Evolutionary conservation across 2,888 invertebrate species (phyloP).

Genomic region (Venusia cambrica): DNA sequence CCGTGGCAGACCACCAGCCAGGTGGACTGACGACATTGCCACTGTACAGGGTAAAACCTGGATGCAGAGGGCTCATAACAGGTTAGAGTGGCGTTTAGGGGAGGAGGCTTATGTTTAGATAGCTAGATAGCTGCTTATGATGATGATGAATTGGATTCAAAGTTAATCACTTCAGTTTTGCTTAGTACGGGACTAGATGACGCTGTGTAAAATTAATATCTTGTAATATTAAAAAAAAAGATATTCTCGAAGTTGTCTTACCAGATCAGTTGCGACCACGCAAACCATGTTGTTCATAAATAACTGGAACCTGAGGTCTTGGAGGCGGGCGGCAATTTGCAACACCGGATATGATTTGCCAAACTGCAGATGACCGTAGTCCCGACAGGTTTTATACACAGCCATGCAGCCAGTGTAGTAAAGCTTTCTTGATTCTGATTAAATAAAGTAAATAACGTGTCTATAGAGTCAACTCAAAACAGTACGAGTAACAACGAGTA

Average conservation of each 20-base stretch:
- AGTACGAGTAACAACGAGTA: not conserved
- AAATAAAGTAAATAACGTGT: conserved; percentile 14
- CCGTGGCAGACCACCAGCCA: too few species aligned
- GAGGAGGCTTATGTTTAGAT: too few species aligned
- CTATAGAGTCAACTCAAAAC: not conserved
- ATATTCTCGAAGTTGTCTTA: conserved; percentile 45
- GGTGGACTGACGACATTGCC: too few species aligned
- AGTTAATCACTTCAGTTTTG: too few species aligned
- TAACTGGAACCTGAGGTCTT: conserved; percentile 85
- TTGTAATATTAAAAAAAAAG: not conserved
- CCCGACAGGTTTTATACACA: conserved; percentile 35
- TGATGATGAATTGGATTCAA: too few species aligned
- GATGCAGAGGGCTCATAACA: too few species aligned
- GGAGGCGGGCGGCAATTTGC: conserved; percentile 81
- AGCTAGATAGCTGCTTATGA: too few species aligned
- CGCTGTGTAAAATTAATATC: too few species aligned
- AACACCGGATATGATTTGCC: conserved; percentile 84
- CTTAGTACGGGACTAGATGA: too few species aligned
- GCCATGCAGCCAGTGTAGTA: conserved; percentile 58
- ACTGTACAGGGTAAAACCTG: too few species aligned
- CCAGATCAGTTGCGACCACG: conserved; percentile 82
- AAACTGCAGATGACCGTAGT: conserved; percentile 55
- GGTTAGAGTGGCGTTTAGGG: too few species aligned
- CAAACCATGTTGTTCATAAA: conserved; percentile 84
- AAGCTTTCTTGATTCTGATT: conserved; percentile 47